phyloP scores from a whole-genome alignment of 2,113 vertebrate species.

The Apteryx owenii region DNA sequence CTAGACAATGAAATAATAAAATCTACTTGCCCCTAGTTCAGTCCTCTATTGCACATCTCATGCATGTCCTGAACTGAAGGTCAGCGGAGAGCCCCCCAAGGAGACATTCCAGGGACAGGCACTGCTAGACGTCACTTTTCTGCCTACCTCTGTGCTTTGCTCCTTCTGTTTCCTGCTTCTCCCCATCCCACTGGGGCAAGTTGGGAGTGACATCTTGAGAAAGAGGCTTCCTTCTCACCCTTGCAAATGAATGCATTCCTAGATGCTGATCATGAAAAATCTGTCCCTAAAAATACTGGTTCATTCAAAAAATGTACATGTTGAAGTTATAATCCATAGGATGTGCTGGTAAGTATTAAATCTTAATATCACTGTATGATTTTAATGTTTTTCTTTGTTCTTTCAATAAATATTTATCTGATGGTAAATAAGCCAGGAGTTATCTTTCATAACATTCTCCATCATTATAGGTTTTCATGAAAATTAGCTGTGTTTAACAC shows the following conservation, averaged over 20 bases:
- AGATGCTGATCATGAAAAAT: neutral
- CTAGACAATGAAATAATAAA: neutral
- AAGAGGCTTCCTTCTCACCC: neutral
- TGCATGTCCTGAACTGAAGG: rapidly evolving
- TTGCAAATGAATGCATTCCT: neutral
- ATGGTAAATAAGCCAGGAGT: neutral
- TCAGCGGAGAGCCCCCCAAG: neutral
- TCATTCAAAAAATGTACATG: neutral
- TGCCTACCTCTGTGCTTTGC: neutral
- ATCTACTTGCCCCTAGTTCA: neutral
- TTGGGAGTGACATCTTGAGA: neutral
- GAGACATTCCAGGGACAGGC: neutral
- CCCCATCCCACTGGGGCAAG: neutral
- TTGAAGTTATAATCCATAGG: neutral
- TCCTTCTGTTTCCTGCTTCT: neutral
- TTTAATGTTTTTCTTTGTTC: neutral
- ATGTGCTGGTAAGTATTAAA: neutral
- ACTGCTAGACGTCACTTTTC: neutral
- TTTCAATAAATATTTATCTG: neutral
- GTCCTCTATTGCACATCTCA: neutral
- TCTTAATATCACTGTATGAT: neutral
- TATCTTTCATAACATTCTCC: neutral
- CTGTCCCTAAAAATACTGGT: neutral
- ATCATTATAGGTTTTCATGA: neutral
- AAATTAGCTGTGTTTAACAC: neutral